phyloP scores from a whole-genome alignment of 2,888 invertebrate genomes.

The Agrilus cyanescens region DNA sequence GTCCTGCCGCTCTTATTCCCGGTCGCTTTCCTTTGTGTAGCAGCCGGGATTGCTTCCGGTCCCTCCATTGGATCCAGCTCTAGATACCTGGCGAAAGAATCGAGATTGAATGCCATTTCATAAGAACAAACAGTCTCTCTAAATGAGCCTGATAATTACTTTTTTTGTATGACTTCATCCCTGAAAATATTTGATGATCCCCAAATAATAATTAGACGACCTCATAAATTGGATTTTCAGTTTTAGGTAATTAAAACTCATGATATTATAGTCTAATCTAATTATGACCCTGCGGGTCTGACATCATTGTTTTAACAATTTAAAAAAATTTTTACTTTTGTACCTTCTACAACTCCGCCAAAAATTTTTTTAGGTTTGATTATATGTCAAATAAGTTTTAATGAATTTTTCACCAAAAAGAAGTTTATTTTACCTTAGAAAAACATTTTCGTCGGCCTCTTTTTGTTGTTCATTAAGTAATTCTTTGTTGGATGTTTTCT shows the following conservation, averaged over 20 bases:
- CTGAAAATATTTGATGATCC: too few relatives aligned
- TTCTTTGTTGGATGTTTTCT: slow-evolving; percentile 22
- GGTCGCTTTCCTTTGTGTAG: slow-evolving; percentile 39
- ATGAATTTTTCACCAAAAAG: not conserved
- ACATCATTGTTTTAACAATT: too few relatives aligned
- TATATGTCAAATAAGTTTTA: not conserved
- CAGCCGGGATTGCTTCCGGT: slow-evolving; percentile 45
- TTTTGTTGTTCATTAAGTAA: slow-evolving; percentile 39
- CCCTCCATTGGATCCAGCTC: slow-evolving; percentile 69
- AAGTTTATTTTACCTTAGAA: slow-evolving; percentile 34
- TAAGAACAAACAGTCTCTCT: slow-evolving; percentile 15
- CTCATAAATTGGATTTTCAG: too few relatives aligned
- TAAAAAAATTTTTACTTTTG: too few relatives aligned
- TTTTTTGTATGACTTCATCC: too few relatives aligned
- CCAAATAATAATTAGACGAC: too few relatives aligned
- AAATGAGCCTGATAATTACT: not conserved
- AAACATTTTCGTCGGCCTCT: slow-evolving; percentile 63
- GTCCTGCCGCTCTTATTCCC: slow-evolving; percentile 56
- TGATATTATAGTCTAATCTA: too few relatives aligned
- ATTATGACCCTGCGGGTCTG: too few relatives aligned
- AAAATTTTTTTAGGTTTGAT: too few relatives aligned
- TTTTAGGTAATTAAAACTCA: too few relatives aligned
- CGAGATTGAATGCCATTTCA: slow-evolving; percentile 30
- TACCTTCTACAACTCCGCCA: too few relatives aligned
- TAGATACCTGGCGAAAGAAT: slow-evolving; percentile 42